These are phyloP conservation scores for Chaetorhynchus papuensis DNA, from an alignment of 2,113 vertebrate genomes.

Conservation along the genomic window DNA sequence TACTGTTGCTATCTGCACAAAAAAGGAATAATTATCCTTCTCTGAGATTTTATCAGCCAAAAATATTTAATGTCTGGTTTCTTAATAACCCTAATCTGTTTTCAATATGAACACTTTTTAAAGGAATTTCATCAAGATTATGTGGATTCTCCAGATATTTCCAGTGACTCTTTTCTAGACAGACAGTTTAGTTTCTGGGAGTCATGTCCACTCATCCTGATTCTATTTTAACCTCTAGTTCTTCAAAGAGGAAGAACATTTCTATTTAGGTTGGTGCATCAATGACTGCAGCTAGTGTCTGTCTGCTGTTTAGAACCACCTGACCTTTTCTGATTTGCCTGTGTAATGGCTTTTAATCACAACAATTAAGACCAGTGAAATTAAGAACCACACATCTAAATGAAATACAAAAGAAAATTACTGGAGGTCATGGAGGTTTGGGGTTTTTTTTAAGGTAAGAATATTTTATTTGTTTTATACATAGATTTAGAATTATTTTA, in stretches of 20 bases:
- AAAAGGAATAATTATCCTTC: slow-evolving; percentile 26
- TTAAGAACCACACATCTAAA: slow-evolving; percentile 8
- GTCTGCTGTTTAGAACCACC: not conserved
- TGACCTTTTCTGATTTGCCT: not conserved
- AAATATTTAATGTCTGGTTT: slow-evolving; percentile 36
- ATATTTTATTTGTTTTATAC: not conserved
- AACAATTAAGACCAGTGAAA: not conserved
- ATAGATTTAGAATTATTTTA: not conserved
- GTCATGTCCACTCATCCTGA: not conserved
- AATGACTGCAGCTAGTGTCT: not conserved
- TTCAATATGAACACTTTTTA: not conserved
- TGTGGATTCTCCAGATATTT: not conserved
- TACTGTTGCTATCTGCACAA: slow-evolving; percentile 39
- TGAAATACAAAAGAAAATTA: not conserved
- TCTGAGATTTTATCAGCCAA: slow-evolving; percentile 42
- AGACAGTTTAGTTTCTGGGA: not conserved
- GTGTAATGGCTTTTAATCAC: slow-evolving; percentile 17
- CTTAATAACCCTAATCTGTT: slow-evolving; percentile 4
- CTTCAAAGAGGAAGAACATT: slow-evolving; percentile 34
- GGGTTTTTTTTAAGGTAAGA: not conserved
- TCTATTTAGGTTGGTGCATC: slow-evolving; percentile 23
- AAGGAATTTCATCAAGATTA: not conserved
- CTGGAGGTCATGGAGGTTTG: accelerated
- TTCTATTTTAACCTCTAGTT: slow-evolving; percentile 12
- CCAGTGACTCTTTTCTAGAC: not conserved